Evolutionary conservation across 2,797 vertebrate species (phyloP), one percentile per base, ranked within the genome.

Genomic region (Chaetodon trifasciatus): DNA sequence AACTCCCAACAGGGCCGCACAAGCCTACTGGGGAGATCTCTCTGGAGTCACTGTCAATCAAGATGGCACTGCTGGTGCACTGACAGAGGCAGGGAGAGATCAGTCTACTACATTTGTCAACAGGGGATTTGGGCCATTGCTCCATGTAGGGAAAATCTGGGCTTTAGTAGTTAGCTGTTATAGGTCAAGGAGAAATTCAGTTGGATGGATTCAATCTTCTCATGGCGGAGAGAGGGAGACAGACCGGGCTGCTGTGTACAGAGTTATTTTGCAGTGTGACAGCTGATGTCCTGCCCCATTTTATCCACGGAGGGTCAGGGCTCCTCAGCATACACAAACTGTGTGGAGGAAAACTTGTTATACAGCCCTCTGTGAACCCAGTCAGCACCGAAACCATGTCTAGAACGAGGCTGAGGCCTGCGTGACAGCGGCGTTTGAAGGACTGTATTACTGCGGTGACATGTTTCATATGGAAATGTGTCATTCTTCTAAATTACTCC

Each of bases 191-290:
- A 79, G 60, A 64, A 56, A 56, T 50, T 49, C 32, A 39, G 15
- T 17, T 28, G 68, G 42, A 58, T 58, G 47, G 23, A 46, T 70
- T 74, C 42, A 37, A 21, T 40, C n/a, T 17, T 57, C 32, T 70
- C n/a, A 12, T 24, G 35, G 6, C 2, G 35, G 17, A 40, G 64
- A 70, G n/a, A n/a, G n/a, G n/a, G n/a, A n/a, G n/a, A n/a, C n/a
- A n/a, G 78, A 57, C 80, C 40, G 42, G 62, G 49, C 13, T 13
- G 53, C 49, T 44, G 8, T 28, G 66, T 42, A n/a, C 10, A 71
- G 75, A 55, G 63, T 61, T 53, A 61, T 74, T 78, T 70, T 81
- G 12, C 64, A 44, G 16, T n/a, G 46, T 70, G 46, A 79, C 44
- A 71, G 50, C 11, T 56, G 50, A 80, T 50, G 55, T 63, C 13